These are phyloP conservation scores for Lethocerus indicus DNA, from an alignment of 1,140 invertebrate genomes.

Conservation along the genomic window DNA sequence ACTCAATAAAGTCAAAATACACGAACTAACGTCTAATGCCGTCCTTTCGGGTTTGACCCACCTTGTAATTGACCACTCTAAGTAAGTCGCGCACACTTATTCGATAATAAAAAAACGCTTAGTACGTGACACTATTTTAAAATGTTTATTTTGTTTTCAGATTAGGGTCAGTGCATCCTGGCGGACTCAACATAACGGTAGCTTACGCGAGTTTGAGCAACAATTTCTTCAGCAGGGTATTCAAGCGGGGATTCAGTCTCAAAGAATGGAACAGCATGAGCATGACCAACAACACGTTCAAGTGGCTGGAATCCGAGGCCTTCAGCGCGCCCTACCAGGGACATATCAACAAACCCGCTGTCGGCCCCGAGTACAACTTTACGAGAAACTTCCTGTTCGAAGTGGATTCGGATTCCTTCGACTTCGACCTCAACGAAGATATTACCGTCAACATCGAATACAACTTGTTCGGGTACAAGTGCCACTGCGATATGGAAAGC, in stretches of 20 bases:
- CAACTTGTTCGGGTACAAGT: constrained; percentile 41
- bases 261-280: constrained; percentile 40
- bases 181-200: constrained; percentile 41
- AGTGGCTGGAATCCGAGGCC: constrained; percentile 32
- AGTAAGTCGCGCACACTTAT: constrained; percentile 7
- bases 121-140: neutral
- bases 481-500: constrained; percentile 37
- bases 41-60: constrained; percentile 41
- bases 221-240: constrained; percentile 38
- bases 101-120: no score
- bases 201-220: constrained; percentile 37
- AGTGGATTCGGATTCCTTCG: constrained; percentile 28
- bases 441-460: constrained; percentile 31
- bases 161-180: constrained; percentile 36
- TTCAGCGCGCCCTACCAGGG: constrained; percentile 25
- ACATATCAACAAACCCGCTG: neutral
- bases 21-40: constrained; percentile 34
- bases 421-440: constrained; percentile 20
- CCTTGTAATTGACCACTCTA: constrained; percentile 38
- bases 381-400: constrained; percentile 39
- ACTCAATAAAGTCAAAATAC: constrained; percentile 37
- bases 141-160: constrained; percentile 29
- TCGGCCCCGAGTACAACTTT: constrained; percentile 33
- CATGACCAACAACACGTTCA: constrained; percentile 44
- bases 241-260: constrained; percentile 33